phyloP scores from a whole-genome alignment of 2,797 vertebrate species.

The Liasis olivaceus region DNA sequence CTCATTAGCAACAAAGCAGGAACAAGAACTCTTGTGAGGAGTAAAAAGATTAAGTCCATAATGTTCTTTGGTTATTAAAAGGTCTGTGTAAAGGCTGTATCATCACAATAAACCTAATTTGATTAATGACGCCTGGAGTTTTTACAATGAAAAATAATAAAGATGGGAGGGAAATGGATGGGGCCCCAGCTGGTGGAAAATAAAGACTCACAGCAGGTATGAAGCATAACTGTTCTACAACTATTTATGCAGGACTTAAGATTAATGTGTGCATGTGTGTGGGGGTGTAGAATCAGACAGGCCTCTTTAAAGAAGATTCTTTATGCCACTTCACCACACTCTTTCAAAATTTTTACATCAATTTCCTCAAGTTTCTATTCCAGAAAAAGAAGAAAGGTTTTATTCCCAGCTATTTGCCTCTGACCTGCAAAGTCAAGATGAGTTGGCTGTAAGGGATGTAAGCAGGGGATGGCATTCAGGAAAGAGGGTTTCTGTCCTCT shows the following conservation, averaged over 20 bases:
- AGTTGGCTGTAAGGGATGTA: not conserved
- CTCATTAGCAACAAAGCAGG: not conserved
- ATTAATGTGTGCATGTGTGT: constrained; percentile 18
- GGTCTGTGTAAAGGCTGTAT: not conserved
- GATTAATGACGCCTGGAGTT: constrained; percentile 18
- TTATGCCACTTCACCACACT: not conserved
- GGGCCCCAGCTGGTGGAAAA: constrained; percentile 57
- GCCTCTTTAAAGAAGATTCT: constrained; percentile 37
- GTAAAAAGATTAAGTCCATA: not conserved
- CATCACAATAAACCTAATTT: not conserved
- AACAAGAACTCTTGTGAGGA: not conserved
- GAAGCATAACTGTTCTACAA: constrained; percentile 55
- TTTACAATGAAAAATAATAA: constrained; percentile 50
- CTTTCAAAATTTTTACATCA: not conserved
- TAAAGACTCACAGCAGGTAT: constrained; percentile 58
- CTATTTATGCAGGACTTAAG: constrained; percentile 56
- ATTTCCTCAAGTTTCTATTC: not conserved
- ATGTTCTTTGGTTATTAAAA: not conserved
- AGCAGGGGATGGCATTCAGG: not conserved
- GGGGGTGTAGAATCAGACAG: constrained; percentile 47
- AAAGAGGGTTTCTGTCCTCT: not conserved
- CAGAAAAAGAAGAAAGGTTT: not conserved
- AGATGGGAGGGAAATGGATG: constrained; percentile 46
- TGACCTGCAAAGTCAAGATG: not conserved
- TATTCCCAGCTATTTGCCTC: not conserved